Base-by-base conservation (phyloP, 2,888 invertebrate species). In the Plebejus argus region DNA sequence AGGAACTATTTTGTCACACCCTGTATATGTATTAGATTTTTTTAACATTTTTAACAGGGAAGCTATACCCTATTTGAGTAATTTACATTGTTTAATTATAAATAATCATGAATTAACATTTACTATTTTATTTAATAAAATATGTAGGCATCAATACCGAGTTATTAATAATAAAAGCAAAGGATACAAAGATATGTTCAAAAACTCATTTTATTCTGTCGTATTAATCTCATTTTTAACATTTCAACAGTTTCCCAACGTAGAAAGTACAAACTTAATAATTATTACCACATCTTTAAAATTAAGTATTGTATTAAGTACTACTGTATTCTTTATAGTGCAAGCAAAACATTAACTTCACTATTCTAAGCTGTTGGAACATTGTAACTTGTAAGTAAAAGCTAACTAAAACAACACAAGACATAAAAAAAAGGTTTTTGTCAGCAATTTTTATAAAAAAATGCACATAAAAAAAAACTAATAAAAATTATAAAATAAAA, bases 261-360 rank as follows among this genome's bases (percentile, higher is more conserved):
- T 74, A 33, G 28, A 66, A 33, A 66, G 28, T 12, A 53, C 49
- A 74, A 74, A 74, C 74, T 74, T 33, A 74, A 74, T 74, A 74
- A 53, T 74, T 53, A 53, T 53, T 18, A 66, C 18, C 66, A 33
- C 28, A 66, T 12, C 15, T 66, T 33, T 23, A 66, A 66, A 66
- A 33, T 61, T 12, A 61, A 20, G n/a, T 12, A 66, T 66, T 66
- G 18, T 66, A 66, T 66, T 20, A 58, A 20, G 61, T 10, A 61
- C 20, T 10, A 61, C 20, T 10, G 3, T 23, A 61, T 23, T 20
- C 61, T 23, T 61, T 10, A 20, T 12, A 61, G 20, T 7, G 20
- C 20, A 23, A 58, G 61, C 23, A 61, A 61, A 15, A 23, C 10
- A 61, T 61, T 23, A 4, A 61, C 23, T 61, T 61, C 61, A 61